phyloP scores from a whole-genome alignment of 2,888 invertebrate species.

The Sminthurides aquaticus region DNA sequence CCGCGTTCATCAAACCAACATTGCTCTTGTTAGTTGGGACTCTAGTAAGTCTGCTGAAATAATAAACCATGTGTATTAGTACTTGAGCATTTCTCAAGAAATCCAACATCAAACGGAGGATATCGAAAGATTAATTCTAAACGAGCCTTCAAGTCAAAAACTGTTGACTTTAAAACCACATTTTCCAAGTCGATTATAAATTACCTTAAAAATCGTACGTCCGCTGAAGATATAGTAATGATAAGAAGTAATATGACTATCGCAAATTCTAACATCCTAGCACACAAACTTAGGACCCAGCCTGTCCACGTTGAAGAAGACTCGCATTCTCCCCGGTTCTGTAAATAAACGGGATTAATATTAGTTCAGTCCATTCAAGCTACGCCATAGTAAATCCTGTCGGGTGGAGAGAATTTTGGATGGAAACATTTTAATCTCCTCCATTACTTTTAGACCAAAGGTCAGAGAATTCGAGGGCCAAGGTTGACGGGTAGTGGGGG shows the following conservation, averaged over 20 bases:
- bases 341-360: slow-evolving; percentile 3
- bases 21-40: slow-evolving; percentile 44
- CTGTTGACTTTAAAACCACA: no score
- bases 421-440: no score
- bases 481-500: no score
- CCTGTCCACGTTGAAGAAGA: slow-evolving; percentile 43
- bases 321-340: slow-evolving; percentile 44
- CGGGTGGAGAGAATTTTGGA: no score
- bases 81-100: not conserved
- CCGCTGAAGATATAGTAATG: slow-evolving; percentile 44
- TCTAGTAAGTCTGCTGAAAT: slow-evolving; percentile 42
- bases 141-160: no score
- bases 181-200: no score
- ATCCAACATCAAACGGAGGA: no score
- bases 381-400: no score
- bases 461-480: no score
- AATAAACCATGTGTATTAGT: slow-evolving; percentile 8
- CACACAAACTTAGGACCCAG: slow-evolving; percentile 44
- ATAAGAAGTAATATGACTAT: slow-evolving; percentile 45
- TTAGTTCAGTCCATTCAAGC: not conserved
- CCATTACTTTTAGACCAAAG: no score
- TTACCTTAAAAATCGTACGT: slow-evolving; percentile 44
- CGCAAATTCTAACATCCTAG: slow-evolving; percentile 44
- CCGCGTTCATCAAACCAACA: slow-evolving; percentile 43
- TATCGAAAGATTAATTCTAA: no score